phyloP scores from a whole-genome alignment of 2,797 vertebrate species.

The Galagoides demidoff region DNA sequence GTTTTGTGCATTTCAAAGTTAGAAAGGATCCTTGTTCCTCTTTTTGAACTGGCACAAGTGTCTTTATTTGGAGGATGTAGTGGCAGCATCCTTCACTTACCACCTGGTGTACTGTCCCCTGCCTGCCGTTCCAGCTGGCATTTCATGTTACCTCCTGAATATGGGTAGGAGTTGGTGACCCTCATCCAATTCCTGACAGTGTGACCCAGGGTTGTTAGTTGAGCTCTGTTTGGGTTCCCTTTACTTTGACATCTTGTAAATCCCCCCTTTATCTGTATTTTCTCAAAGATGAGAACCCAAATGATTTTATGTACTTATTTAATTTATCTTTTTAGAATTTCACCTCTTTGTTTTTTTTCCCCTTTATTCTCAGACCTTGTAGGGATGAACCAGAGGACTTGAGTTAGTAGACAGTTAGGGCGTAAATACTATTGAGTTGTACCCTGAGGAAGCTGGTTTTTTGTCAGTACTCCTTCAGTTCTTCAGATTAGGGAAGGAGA shows the following conservation, averaged over 20 bases:
- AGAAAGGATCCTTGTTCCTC: not conserved
- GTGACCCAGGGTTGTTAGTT: not conserved
- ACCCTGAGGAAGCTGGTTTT: not conserved
- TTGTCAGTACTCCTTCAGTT: not conserved
- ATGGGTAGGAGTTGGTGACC: not conserved
- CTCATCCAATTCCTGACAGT: not conserved
- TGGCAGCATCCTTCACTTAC: not conserved
- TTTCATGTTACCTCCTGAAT: not conserved
- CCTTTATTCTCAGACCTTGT: not conserved
- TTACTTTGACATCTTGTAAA: not conserved
- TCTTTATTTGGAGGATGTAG: not conserved
- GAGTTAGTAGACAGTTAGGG: too few species aligned
- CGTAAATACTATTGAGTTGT: not conserved
- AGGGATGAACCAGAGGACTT: not conserved
- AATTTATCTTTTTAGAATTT: not conserved
- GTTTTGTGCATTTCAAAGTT: not conserved
- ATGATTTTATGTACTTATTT: not conserved
- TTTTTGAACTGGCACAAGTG: not conserved
- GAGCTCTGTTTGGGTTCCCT: not conserved
- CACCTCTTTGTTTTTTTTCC: not conserved
- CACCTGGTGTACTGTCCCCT: not conserved
- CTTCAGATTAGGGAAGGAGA: not conserved
- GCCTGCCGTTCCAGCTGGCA: not conserved
- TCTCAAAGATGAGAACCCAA: not conserved
- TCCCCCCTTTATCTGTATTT: not conserved